Evolutionary conservation across 2,797 vertebrate species (phyloP), one percentile per base, ranked within the genome.

Genomic region (Poliocrania exsul): DNA sequence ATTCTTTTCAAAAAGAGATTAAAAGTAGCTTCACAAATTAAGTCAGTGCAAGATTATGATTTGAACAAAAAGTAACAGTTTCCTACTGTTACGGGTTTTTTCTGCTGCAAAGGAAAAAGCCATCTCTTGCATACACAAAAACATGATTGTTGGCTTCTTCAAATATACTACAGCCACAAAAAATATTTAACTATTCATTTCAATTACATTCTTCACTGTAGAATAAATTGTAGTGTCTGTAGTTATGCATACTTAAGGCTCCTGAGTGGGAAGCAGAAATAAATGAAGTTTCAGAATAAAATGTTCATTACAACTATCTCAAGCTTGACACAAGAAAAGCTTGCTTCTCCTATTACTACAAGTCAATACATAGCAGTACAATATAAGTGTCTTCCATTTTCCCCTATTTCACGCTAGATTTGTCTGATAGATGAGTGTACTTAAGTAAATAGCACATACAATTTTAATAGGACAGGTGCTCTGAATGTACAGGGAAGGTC

Each of bases 401-500:
- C 96, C 94, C 81, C 96, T 81, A 97, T 98, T 97, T 98, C 97
- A 97, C 66, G 91, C 97, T 97, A 97, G 97, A 97, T 97, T 98
- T 97, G 97, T 97, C 97, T 95, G 97, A 96, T 94, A 97, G 97
- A 96, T 92, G 95, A 98, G 97, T 96, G 97, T 97, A 96, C 98
- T 98, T 97, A 97, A 97, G 97, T 94, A 97, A 97, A 97, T 93
- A 96, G 97, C 95, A 94, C 95, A 96, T 97, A 91, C 88, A 89
- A 92, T 94, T 97, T 97, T 97, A 98, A 98, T 97, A 97, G 97
- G 97, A 97, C 98, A 98, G 97, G 97, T 97, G 97, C 97, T 98
- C 91, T 88, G 93, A 95, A 96, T 95, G 94, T 92, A 97, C 96
- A 94, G 28, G 94, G 97, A 98, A 98, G 97, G 97, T 97, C 97